Evolutionary conservation across 2,797 vertebrate genomes (phyloP).

Genomic region (Falco peregrinus): DNA sequence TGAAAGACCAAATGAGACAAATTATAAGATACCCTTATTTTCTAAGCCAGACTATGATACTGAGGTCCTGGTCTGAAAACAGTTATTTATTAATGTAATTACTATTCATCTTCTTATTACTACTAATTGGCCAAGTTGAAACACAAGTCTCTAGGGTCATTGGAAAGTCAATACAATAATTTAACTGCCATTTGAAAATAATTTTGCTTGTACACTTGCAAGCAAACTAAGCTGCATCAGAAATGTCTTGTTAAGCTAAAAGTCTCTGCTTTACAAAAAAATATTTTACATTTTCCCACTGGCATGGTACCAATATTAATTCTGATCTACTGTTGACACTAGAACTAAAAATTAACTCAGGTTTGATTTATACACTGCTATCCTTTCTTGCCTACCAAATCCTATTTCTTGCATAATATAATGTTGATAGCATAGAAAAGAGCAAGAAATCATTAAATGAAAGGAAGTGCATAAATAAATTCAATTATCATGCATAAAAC

Average conservation of each 20-base stretch:
- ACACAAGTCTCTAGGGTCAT: slow-evolving; percentile 50
- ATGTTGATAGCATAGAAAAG: slow-evolving; percentile 71
- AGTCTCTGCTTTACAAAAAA: slow-evolving; percentile 29
- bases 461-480: slow-evolving; percentile 80
- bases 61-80: slow-evolving; percentile 40
- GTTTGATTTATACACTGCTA: slow-evolving; percentile 38
- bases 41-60: slow-evolving; percentile 33
- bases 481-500: slow-evolving; percentile 81
- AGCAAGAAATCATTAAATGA: slow-evolving; percentile 79
- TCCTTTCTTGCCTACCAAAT: slow-evolving; percentile 51
- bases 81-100: slow-evolving; percentile 61
- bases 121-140: slow-evolving; percentile 65
- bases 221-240: slow-evolving; percentile 42
- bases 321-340: background rate
- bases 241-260: slow-evolving; percentile 32
- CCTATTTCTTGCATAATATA: slow-evolving; percentile 50
- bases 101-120: slow-evolving; percentile 56
- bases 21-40: background rate
- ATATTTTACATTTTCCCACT: background rate
- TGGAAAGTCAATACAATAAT: slow-evolving; percentile 65
- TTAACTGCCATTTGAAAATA: slow-evolving; percentile 64
- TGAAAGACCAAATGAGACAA: slow-evolving; percentile 45
- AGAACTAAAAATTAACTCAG: slow-evolving; percentile 22
- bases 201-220: slow-evolving; percentile 45
- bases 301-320: background rate